Evolutionary conservation across 2,888 invertebrate genomes (phyloP), one percentile per base, ranked within the genome.

Genomic region (Smittia sp.): DNA sequence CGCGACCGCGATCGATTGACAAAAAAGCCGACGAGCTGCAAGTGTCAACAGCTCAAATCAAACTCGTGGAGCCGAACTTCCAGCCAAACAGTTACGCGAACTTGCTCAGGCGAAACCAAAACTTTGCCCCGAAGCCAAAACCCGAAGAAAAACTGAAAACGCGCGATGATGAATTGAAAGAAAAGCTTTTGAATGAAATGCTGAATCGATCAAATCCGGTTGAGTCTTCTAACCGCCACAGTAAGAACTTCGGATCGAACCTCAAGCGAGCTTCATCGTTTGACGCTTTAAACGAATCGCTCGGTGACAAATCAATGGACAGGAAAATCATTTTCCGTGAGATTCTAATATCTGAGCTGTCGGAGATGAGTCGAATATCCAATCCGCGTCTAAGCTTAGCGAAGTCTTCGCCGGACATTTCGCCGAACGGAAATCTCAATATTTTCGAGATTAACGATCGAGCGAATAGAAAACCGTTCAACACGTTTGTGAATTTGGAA

Each of bases 331-430:
- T 80, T 58, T 82, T 82, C 79, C 89, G 89, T 79, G 90, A 90
- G 81, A 85, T 89, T 81, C 84, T 90, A 77, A 90, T 90, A 77
- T 86, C 88, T 75, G 90, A 90, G 79, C 79, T 90, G 80, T 86
- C 89, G 77, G 86, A 85, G 73, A 90, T 90, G 90, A 85, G 87
- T 74, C 79, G 75, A 18, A 75, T 63, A 77, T 79, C 39, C 81
- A 81, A 81, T 39, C 81, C 81, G 27, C 82, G 81, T 6, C 81
- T 81, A 41, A 81, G 82, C 76, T 82, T 82, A 13, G 81, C 82
- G 20, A 81, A 82, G 74, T 82, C 82, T 0, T 82, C 73, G 13
- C 25, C 68, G 6, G 63, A 75, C 54, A 38, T 75, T 75, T 69
- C 82, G 73, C 81, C 82, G 0, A 81, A 80, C 73, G 82, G 82